Evolutionary conservation across 2,113 vertebrate genomes (phyloP).

Genomic region (Erythrolamprus reginae): DNA sequence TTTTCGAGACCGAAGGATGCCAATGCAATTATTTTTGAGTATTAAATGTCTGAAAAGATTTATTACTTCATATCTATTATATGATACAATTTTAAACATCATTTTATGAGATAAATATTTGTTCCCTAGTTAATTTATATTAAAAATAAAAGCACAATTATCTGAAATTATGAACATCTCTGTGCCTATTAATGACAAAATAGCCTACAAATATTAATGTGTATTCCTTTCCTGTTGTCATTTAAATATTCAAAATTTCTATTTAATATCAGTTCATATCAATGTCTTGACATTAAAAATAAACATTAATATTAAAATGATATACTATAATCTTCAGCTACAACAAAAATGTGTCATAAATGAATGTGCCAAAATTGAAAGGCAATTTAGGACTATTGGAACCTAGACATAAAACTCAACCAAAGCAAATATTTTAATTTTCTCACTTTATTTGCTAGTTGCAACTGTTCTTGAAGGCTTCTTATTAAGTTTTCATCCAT

Average conservation of each 20-base stretch:
- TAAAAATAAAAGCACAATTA: neutral
- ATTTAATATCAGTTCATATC: neutral
- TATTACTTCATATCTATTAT: neutral
- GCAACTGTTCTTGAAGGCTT: conserved; percentile 84
- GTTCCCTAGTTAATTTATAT: neutral
- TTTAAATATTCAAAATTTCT: neutral
- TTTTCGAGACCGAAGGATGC: too few relatives aligned
- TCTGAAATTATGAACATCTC: neutral
- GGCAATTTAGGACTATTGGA: neutral
- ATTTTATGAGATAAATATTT: too few relatives aligned
- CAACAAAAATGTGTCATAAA: neutral
- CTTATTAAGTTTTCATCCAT: conserved; percentile 69
- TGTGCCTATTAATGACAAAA: neutral
- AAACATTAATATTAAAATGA: neutral
- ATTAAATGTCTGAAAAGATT: neutral
- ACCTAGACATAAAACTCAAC: neutral
- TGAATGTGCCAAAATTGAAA: neutral
- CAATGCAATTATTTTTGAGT: accelerated
- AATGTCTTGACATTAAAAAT: neutral
- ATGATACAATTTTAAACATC: too few relatives aligned
- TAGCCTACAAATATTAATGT: neutral
- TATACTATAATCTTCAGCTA: neutral
- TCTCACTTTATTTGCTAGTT: conserved; percentile 77
- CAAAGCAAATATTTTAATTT: conserved; percentile 8
- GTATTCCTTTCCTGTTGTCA: neutral